phyloP scores from a whole-genome alignment of 2,888 invertebrate genomes.

The Patella ulyssiponensis region DNA sequence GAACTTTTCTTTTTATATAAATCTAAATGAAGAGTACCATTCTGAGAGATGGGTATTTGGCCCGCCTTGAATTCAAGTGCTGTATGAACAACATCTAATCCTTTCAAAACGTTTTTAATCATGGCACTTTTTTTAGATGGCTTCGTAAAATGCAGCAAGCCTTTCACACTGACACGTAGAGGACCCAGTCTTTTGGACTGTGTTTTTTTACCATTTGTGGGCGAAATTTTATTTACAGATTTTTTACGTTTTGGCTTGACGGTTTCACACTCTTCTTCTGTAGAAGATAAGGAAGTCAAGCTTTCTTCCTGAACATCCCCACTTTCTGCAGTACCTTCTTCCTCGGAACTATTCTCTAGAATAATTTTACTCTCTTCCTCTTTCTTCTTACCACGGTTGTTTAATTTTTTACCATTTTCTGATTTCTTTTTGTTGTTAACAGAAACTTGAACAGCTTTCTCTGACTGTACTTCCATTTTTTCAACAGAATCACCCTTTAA shows the following conservation, averaged over 20 bases:
- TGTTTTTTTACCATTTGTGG: conserved; percentile 23
- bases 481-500: conserved; percentile 56
- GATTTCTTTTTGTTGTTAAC: neutral
- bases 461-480: conserved; percentile 28
- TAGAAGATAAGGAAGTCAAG: conserved; percentile 2
- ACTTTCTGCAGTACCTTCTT: conserved; percentile 30
- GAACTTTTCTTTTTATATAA: conserved; percentile 58
- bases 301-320: conserved; percentile 18
- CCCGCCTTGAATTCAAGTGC: conserved; percentile 6
- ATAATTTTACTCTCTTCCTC: neutral
- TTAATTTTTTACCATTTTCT: neutral
- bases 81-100: conserved; percentile 13
- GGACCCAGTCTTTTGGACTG: conserved; percentile 26
- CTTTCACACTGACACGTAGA: conserved; percentile 40
- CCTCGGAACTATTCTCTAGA: conserved; percentile 25
- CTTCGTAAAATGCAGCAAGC: conserved; percentile 33
- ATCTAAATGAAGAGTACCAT: conserved; percentile 54
- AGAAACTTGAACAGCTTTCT: neutral
- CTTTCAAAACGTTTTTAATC: conserved; percentile 6
- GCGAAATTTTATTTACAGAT: conserved; percentile 24
- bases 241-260: conserved; percentile 20
- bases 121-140: conserved; percentile 9
- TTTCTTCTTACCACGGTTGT: neutral
- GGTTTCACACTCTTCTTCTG: conserved; percentile 21
- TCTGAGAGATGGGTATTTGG: conserved; percentile 17